These are phyloP conservation scores for Charanyca ferruginea DNA, from an alignment of 2,888 invertebrate species.

Conservation along the genomic window DNA sequence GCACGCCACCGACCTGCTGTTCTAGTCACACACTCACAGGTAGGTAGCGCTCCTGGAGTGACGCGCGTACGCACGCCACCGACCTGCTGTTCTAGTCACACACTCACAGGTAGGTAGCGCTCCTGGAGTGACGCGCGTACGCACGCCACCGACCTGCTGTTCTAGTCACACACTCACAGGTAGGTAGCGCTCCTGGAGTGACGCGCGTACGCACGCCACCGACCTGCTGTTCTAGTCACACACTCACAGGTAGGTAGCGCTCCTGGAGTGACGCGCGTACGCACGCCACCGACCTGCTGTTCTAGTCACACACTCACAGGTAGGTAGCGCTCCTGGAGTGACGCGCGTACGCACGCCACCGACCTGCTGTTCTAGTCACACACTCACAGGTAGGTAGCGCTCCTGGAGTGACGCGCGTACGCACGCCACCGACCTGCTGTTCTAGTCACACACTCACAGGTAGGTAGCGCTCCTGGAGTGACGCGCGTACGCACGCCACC, in stretches of 20 bases:
- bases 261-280: constrained; percentile 85
- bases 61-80: constrained; percentile 80
- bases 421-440: constrained; percentile 84
- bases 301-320: too few relatives aligned
- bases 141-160: constrained; percentile 84
- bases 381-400: too few relatives aligned
- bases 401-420: constrained; percentile 85
- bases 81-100: constrained; percentile 89
- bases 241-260: too few relatives aligned
- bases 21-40: too few relatives aligned
- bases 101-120: too few relatives aligned
- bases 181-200: constrained; percentile 85
- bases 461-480: constrained; percentile 85
- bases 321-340: constrained; percentile 85
- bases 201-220: constrained; percentile 80
- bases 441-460: too few relatives aligned
- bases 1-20: constrained; percentile 84
- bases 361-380: constrained; percentile 89
- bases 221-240: constrained; percentile 89
- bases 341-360: constrained; percentile 80
- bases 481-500: constrained; percentile 80
- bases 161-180: too few relatives aligned
- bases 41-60: constrained; percentile 85
- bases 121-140: constrained; percentile 85
- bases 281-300: constrained; percentile 84